Conservation (phyloP, 64 coral and sea anemone species). For the Stylophora pistillata region DNA sequence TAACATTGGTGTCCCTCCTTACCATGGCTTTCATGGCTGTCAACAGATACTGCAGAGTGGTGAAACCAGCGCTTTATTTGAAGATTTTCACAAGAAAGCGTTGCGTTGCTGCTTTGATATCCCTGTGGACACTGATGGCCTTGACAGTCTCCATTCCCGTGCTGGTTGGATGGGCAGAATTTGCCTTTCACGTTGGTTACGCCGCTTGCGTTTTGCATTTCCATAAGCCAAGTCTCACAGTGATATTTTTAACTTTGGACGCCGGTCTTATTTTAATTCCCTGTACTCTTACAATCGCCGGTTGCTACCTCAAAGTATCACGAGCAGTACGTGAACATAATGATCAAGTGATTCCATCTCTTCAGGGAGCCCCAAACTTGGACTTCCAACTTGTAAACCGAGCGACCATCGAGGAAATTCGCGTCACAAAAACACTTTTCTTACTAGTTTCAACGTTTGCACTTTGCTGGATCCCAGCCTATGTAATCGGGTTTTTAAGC, state of each 20-base stretch:
- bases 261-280: not conserved
- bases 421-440: constrained; percentile 53
- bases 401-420: constrained; percentile 46
- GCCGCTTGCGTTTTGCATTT: constrained; percentile 60
- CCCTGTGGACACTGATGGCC: constrained; percentile 20
- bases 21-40: constrained; percentile 83
- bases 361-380: not conserved
- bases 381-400: not conserved
- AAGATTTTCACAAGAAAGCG: constrained; percentile 46
- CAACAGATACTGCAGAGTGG: constrained; percentile 84
- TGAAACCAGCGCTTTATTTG: constrained; percentile 72
- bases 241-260: constrained; percentile 22
- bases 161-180: constrained; percentile 40
- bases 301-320: constrained; percentile 41
- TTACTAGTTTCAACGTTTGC: constrained; percentile 32
- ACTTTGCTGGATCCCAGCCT: constrained; percentile 59
- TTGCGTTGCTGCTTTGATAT: not conserved
- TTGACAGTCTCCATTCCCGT: constrained; percentile 14
- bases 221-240: constrained; percentile 10
- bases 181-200: constrained; percentile 36
- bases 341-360: not conserved
- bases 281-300: constrained; percentile 14
- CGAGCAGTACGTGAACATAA: constrained; percentile 34
- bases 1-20: constrained; percentile 68
- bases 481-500: constrained; percentile 25